Evolutionary conservation across 2,113 vertebrate genomes (phyloP).

Genomic region (Puffinus mauretanicus): DNA sequence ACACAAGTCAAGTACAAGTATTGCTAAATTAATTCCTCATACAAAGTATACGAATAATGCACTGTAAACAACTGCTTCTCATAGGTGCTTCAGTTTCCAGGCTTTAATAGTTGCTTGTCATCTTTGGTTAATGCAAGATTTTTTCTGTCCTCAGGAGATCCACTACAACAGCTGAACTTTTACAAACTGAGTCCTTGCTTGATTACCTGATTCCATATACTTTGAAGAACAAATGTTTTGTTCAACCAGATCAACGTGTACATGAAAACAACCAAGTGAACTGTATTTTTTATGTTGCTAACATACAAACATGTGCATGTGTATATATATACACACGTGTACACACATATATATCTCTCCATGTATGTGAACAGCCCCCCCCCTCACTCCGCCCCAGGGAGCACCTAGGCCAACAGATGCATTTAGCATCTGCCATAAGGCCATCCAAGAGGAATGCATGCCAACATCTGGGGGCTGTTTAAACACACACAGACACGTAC

Average conservation of each 20-base stretch:
- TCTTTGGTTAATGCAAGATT: conserved; percentile 58
- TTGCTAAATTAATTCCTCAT: conserved; percentile 66
- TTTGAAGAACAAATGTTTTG: background rate
- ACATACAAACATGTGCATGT: background rate
- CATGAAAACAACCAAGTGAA: background rate
- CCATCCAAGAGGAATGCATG: background rate
- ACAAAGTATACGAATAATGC: conserved; percentile 53
- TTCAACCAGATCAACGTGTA: background rate
- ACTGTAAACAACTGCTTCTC: conserved; percentile 43
- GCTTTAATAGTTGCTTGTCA: conserved; percentile 24
- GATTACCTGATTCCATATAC: background rate
- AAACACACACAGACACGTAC: background rate
- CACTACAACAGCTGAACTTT: background rate
- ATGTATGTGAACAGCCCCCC: rapidly evolving
- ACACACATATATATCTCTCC: background rate
- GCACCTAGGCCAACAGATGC: background rate
- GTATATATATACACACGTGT: rapidly evolving
- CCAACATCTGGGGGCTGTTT: background rate
- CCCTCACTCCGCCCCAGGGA: background rate
- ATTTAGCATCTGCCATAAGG: background rate
- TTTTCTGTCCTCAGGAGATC: conserved; percentile 7
- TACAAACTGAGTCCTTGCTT: background rate
- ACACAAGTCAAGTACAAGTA: conserved; percentile 59
- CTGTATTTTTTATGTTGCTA: background rate
- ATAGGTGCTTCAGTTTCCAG: conserved; percentile 27